Base-by-base conservation (phyloP, 2,113 vertebrate species). In the Sebastes schlegelii region DNA sequence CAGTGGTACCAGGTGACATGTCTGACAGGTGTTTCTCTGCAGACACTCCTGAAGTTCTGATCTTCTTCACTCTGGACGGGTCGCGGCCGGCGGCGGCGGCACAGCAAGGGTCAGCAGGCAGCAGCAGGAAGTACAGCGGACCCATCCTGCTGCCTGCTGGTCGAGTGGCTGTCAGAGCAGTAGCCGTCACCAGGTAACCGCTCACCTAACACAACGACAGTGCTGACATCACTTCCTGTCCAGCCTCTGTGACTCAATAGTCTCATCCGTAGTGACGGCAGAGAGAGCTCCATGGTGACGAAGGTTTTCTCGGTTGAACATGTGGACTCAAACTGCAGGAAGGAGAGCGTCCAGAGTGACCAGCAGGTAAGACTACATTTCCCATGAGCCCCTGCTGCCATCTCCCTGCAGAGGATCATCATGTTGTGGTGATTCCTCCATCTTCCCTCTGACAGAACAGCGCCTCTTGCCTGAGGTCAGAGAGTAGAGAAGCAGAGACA, bases 61-160 rank as follows among this genome's bases (percentile, higher is more conserved):
- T 99, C 90, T 97, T 96, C 94, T 99, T 96, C 88, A 98, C 98
- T 0, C 74, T 99, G 92, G 97, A 99, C 85, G 97, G 98, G 70
- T 97, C 95, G 62, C 97, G 95, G 80, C 98, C 98, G 19, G 94
- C 78, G 23, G 88, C 92, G 1, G 51, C 0, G 16, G 70, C 55
- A 4, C 45, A 60, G 0, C 26, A 34, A 34, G 68, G 79, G 34
- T 82, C 79, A 64, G 86, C 94, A 65, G 94, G n/a, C 14, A 88
- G 83, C 83, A 95, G 84, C 86, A 97, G 96, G 67, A 97, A 94
- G 73, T 99, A 98, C 92, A 92, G 69, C 1, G 89, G 89, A 42
- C 97, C 96, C 40, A 94, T 99, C 45, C 73, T 88, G 11, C 88
- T 99, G 66, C 97, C 97, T 6, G 93, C 92, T 58, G 98, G 98